These are phyloP conservation scores for Clarias magur DNA, from an alignment of 2,113 vertebrate genomes.

Conservation along the genomic window DNA sequence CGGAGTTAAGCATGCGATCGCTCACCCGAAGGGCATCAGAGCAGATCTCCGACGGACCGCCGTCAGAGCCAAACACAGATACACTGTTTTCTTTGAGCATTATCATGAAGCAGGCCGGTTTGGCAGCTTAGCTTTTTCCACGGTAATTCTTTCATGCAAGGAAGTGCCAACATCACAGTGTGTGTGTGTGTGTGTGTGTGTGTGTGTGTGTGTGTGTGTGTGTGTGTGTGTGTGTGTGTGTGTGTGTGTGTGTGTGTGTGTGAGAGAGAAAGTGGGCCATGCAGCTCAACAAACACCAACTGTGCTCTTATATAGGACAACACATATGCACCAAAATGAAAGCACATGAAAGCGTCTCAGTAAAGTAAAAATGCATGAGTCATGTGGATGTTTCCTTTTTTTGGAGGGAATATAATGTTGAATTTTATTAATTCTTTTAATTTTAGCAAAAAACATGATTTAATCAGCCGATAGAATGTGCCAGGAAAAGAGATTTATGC, in stretches of 20 bases:
- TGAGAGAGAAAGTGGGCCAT: not conserved
- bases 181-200: slow-evolving; percentile 7
- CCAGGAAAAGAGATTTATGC: not conserved
- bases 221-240: not conserved
- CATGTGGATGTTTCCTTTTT: not conserved
- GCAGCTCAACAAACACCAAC: not conserved
- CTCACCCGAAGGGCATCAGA: slow-evolving; percentile 12
- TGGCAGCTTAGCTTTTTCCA: slow-evolving; percentile 12
- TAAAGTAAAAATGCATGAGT: not conserved
- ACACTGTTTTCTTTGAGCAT: not conserved
- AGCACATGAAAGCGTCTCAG: not conserved
- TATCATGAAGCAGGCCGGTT: slow-evolving; percentile 2
- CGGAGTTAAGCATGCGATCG: slow-evolving; percentile 20
- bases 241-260: not conserved
- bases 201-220: slow-evolving; percentile 6
- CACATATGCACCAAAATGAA: not conserved
- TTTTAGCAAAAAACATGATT: too few species aligned
- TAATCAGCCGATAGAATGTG: not conserved
- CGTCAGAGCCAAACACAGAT: not conserved
- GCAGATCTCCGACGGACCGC: not conserved
- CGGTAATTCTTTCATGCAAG: not conserved
- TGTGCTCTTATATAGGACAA: slow-evolving; percentile 11
- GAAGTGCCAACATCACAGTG: not conserved
- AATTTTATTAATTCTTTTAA: too few species aligned
- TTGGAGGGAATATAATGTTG: not conserved